Evolutionary conservation across 1,140 invertebrate genomes (phyloP).

Genomic region (Trachymyrmex septentrionalis): DNA sequence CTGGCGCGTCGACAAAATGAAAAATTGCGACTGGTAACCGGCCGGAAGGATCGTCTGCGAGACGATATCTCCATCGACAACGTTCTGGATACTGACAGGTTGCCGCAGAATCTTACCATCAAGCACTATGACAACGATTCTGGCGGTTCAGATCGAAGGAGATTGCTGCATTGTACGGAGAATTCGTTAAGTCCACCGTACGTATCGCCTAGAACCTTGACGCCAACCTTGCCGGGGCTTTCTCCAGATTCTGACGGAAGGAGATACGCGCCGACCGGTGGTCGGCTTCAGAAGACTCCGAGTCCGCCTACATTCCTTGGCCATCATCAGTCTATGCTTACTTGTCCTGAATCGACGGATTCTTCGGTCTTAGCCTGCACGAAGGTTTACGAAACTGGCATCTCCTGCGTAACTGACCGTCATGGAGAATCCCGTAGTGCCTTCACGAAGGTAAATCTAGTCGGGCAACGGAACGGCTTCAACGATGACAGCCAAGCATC

Average conservation of each 20-base stretch:
- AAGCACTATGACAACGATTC: constrained; percentile 79
- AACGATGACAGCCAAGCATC: constrained; percentile 86
- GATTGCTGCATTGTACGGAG: constrained; percentile 75
- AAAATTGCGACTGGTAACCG: constrained; percentile 88
- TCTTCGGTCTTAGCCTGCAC: constrained; percentile 64
- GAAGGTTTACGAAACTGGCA: constrained; percentile 75
- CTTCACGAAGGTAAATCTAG: constrained; percentile 91
- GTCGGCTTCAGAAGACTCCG: constrained; percentile 78
- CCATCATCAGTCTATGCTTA: constrained; percentile 58
- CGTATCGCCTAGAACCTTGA: constrained; percentile 81
- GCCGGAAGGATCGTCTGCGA: constrained; percentile 70
- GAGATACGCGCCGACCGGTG: constrained; percentile 73
- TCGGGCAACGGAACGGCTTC: constrained; percentile 82
- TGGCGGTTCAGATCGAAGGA: constrained; percentile 65
- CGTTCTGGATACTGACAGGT: constrained; percentile 69
- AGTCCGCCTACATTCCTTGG: constrained; percentile 76
- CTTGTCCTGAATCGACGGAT: constrained; percentile 54
- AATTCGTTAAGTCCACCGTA: constrained; percentile 78
- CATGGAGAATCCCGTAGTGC: constrained; percentile 88
- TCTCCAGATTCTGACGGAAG: constrained; percentile 80
- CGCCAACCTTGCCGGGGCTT: constrained; percentile 81
- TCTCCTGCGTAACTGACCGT: constrained; percentile 72
- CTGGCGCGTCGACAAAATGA: constrained; percentile 90
- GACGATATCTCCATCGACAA: constrained; percentile 68
- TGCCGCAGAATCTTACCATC: constrained; percentile 81